These are phyloP conservation scores for Endomychus coccineus DNA, from an alignment of 2,888 invertebrate species.

Conservation along the genomic window DNA sequence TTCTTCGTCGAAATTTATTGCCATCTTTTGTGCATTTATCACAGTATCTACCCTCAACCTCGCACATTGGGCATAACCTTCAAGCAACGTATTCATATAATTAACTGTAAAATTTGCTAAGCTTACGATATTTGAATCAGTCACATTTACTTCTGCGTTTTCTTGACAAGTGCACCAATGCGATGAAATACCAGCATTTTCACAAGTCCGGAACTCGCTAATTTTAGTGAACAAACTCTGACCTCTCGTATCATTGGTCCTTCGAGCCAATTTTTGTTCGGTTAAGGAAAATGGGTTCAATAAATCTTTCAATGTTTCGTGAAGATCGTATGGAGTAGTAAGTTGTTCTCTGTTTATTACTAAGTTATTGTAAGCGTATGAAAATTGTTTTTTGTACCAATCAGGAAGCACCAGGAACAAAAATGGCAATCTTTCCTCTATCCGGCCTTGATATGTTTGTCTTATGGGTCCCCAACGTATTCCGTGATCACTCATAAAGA, in stretches of 20 bases:
- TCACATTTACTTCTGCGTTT: slow-evolving; percentile 49
- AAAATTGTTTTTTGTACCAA: slow-evolving; percentile 59
- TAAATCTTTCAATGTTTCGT: slow-evolving; percentile 70
- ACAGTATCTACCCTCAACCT: slow-evolving; percentile 55
- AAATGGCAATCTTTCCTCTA: slow-evolving; percentile 84
- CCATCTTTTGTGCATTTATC: slow-evolving; percentile 54
- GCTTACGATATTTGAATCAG: slow-evolving; percentile 49
- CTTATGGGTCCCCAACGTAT: slow-evolving; percentile 80
- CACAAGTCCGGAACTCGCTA: slow-evolving; percentile 65
- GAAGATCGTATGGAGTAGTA: slow-evolving; percentile 79
- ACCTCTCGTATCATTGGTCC: slow-evolving; percentile 58
- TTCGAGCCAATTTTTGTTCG: slow-evolving; percentile 39
- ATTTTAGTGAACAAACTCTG: slow-evolving; percentile 73
- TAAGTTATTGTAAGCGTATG: slow-evolving; percentile 57
- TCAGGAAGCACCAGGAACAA: slow-evolving; percentile 65
- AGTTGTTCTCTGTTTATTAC: slow-evolving; percentile 59
- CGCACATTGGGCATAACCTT: slow-evolving; percentile 58
- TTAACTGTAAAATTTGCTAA: slow-evolving; percentile 56
- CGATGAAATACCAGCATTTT: slow-evolving; percentile 66
- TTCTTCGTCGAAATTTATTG: slow-evolving; percentile 37
- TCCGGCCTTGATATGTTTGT: slow-evolving; percentile 72
- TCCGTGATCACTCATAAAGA: slow-evolving; percentile 83
- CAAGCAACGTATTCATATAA: slow-evolving; percentile 58
- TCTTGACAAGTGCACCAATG: slow-evolving; percentile 87
- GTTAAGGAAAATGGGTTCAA: slow-evolving; percentile 48